Percentiles rank a stretch among this genome's conserved stretches.
Evolutionary conservation across 64 coral and sea anemone species (phyloP).

Genomic region (Stichodactyla helianthus): DNA sequence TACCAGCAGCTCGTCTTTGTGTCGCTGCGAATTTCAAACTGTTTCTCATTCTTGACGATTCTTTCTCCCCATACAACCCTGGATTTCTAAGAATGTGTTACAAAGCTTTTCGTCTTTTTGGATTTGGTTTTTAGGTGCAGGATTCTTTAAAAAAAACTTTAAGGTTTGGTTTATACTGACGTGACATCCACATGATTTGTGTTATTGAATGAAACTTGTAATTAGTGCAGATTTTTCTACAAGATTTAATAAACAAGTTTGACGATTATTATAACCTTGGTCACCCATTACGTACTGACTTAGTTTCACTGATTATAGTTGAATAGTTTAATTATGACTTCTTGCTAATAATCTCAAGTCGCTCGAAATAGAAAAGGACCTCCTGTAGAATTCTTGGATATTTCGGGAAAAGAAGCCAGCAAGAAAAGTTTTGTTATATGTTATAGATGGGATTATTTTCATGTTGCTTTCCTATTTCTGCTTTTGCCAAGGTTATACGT

Average conservation of each 20-base stretch:
- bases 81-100: not conserved
- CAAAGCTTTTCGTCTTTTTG: not conserved
- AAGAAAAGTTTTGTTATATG: too few relatives aligned
- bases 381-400: too few relatives aligned
- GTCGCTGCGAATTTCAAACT: too few relatives aligned
- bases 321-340: too few relatives aligned
- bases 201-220: not conserved
- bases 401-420: too few relatives aligned
- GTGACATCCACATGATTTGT: not conserved
- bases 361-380: too few relatives aligned
- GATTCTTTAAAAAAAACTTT: not conserved
- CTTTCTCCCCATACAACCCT: not conserved
- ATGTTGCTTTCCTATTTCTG: not conserved
- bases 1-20: too few relatives aligned
- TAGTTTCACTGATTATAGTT: too few relatives aligned
- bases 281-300: too few relatives aligned
- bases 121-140: not conserved
- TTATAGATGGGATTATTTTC: too few relatives aligned
- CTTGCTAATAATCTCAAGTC: too few relatives aligned
- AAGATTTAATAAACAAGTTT: not conserved
- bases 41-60: too few relatives aligned
- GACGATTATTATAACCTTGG: not conserved
- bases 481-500: not conserved
- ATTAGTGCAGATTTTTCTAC: not conserved
- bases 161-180: not conserved